phyloP scores from a whole-genome alignment of 2,888 invertebrate genomes.

The Drosophila longiperda region DNA sequence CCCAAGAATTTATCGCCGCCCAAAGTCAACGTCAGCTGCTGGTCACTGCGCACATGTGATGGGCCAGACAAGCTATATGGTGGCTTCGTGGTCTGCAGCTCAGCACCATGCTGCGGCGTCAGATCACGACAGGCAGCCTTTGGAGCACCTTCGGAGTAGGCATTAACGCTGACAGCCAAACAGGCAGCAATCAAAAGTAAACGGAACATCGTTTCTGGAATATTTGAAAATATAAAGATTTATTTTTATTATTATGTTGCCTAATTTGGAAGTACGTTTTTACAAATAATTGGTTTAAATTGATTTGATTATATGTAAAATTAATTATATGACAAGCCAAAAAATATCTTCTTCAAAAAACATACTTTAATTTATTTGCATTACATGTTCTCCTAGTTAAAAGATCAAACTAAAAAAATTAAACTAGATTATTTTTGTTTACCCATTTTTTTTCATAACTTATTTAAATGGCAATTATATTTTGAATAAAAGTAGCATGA shows the following conservation, averaged over 20 bases:
- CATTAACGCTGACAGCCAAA: slow-evolving; percentile 75
- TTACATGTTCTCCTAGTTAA: background rate
- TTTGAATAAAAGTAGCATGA: background rate
- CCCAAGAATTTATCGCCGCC: slow-evolving; percentile 87
- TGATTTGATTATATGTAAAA: background rate
- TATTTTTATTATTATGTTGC: background rate
- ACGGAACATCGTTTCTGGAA: slow-evolving; percentile 74
- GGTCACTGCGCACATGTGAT: slow-evolving; percentile 84
- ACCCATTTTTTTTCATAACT: background rate
- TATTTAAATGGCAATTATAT: background rate
- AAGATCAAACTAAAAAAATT: background rate
- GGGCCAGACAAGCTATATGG: slow-evolving; percentile 87
- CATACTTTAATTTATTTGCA: background rate
- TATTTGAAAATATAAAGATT: background rate
- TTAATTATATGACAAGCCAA: background rate
- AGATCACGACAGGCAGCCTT: slow-evolving; percentile 88
- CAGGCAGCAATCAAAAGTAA: slow-evolving; percentile 69
- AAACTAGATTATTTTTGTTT: background rate
- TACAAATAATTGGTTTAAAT: background rate
- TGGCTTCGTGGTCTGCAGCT: slow-evolving; percentile 86
- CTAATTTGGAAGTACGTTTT: background rate
- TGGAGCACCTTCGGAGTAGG: slow-evolving; percentile 89
- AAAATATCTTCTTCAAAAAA: background rate
- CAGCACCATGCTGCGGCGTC: slow-evolving; percentile 88
- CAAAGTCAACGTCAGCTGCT: slow-evolving; percentile 85